phyloP scores from a whole-genome alignment of 2,888 invertebrate species.

The Dolomedes plantarius region DNA sequence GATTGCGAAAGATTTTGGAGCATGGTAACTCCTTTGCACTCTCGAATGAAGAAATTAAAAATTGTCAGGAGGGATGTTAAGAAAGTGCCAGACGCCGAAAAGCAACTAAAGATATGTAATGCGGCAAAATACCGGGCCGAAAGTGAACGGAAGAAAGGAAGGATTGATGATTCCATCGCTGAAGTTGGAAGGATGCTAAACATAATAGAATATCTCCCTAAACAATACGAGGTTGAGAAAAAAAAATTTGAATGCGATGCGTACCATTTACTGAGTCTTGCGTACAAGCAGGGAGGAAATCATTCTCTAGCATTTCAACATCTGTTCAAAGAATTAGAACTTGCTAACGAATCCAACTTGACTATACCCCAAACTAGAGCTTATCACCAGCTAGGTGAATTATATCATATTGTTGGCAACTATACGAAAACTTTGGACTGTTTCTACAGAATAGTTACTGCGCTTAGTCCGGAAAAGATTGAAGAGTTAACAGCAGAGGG shows the following conservation, averaged over 20 bases:
- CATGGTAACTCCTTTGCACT: conserved; percentile 20
- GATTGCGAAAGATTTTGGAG: conserved; percentile 20
- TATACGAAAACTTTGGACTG: background rate
- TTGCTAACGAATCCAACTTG: background rate
- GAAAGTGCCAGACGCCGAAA: background rate
- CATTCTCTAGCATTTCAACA: background rate
- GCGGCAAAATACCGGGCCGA: background rate
- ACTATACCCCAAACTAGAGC: conserved; percentile 15
- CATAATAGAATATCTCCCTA: background rate
- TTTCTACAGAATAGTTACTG: background rate
- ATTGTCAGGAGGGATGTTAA: background rate
- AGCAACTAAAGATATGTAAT: background rate
- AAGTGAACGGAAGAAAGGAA: background rate
- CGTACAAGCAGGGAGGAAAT: background rate
- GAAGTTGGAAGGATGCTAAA: background rate
- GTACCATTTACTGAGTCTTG: conserved; percentile 22
- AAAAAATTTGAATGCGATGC: conserved; percentile 26
- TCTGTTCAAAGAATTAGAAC: conserved; percentile 9
- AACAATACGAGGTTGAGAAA: background rate
- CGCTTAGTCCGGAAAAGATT: background rate
- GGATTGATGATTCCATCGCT: background rate
- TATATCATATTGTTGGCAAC: background rate
- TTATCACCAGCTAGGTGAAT: conserved; percentile 20
- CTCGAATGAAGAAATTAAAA: background rate
- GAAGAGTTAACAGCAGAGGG: background rate